Percentiles rank a stretch among this genome's conserved stretches.
These are phyloP conservation scores for Lacerta bilineata DNA, from an alignment of 2,797 vertebrate species.

Conservation along the genomic window DNA sequence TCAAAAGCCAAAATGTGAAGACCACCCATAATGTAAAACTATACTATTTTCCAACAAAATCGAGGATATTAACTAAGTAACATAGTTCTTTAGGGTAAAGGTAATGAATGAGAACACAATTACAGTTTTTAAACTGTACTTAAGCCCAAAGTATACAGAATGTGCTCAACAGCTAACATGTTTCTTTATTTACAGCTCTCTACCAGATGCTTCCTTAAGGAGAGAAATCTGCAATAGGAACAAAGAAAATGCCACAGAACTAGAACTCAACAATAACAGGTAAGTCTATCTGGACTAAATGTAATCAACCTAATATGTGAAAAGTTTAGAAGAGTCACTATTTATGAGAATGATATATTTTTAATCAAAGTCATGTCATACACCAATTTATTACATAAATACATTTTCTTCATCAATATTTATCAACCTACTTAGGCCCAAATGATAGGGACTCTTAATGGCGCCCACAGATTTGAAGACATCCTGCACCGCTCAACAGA, in stretches of 20 bases:
- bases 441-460: background rate
- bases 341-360: background rate
- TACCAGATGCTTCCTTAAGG: background rate
- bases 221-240: slow-evolving; percentile 3
- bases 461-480: background rate
- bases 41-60: background rate
- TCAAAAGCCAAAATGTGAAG: background rate
- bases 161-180: background rate
- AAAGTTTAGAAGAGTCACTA: background rate
- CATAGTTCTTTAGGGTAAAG: background rate
- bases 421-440: background rate
- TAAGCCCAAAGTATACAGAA: background rate
- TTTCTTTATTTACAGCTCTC: background rate
- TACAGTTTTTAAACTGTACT: background rate
- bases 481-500: background rate
- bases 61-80: background rate
- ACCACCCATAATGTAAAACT: background rate
- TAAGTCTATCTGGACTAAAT: too few relatives aligned
- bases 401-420: background rate
- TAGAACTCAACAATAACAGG: background rate
- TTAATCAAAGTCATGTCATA: slow-evolving; percentile 21
- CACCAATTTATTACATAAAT: slow-evolving; percentile 2
- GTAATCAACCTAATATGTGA: background rate
- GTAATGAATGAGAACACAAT: too few relatives aligned
- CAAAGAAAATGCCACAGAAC: background rate